Percentiles rank a stretch among this genome's conserved stretches.
These are phyloP conservation scores for Anolis carolinensis DNA, from an alignment of 2,113 vertebrate genomes.

Conservation along the genomic window DNA sequence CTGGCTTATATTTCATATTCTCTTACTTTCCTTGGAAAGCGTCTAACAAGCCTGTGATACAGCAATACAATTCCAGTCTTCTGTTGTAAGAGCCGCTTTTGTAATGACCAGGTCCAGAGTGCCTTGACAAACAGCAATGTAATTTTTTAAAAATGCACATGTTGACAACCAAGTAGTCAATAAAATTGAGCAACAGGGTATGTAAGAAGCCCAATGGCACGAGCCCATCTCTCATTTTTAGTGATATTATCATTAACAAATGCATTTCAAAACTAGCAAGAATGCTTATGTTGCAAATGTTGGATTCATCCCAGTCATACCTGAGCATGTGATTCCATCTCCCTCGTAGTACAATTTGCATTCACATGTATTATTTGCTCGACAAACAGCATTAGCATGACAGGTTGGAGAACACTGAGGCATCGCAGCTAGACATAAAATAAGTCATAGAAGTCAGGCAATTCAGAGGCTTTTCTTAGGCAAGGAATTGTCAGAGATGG, in stretches of 20 bases:
- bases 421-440: slow-evolving; percentile 59
- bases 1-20: not conserved
- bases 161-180: not conserved
- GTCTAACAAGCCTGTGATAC: not conserved
- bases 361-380: slow-evolving; percentile 76
- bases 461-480: not conserved
- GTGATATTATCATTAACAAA: not conserved
- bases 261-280: not conserved
- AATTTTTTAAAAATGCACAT: not conserved
- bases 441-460: not conserved
- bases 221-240: not conserved
- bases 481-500: no score
- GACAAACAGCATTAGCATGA: slow-evolving; percentile 82
- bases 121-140: not conserved
- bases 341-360: slow-evolving; percentile 87
- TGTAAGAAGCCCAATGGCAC: not conserved
- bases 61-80: not conserved
- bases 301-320: slow-evolving; percentile 55
- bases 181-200: not conserved
- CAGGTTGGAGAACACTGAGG: slow-evolving; percentile 83
- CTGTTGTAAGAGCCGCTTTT: no score
- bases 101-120: no score
- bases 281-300: not conserved
- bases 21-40: not conserved
- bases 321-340: slow-evolving; percentile 84